Percentiles rank a stretch among this genome's conserved stretches.
These are phyloP conservation scores for Rhynchonycteris naso DNA, from an alignment of 2,797 vertebrate genomes.

Conservation along the genomic window DNA sequence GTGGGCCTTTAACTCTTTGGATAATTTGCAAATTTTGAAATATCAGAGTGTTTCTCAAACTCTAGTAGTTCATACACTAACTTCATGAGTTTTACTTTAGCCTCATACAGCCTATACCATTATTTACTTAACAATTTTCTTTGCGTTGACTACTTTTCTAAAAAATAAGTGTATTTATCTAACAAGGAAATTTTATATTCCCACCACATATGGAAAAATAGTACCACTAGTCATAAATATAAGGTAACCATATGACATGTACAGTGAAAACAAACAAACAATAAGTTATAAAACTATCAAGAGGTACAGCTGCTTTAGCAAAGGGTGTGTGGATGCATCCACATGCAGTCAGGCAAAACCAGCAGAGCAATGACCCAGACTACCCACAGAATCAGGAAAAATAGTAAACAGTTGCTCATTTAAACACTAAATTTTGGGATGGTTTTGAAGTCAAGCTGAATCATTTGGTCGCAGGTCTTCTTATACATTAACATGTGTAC, in stretches of 20 bases:
- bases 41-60: background rate
- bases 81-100: background rate
- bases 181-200: background rate
- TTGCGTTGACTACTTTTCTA: background rate
- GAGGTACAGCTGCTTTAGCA: background rate
- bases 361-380: background rate
- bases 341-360: background rate
- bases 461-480: background rate
- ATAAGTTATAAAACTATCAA: background rate
- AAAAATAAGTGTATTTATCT: constrained; percentile 1
- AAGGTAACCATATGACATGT: background rate
- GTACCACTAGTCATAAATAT: background rate
- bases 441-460: background rate
- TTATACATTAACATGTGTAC: background rate
- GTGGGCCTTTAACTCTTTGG: background rate
- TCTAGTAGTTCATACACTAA: background rate
- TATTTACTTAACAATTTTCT: constrained; percentile 13
- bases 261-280: background rate
- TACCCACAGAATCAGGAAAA: background rate
- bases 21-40: constrained; percentile 21
- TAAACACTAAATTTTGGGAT: background rate
- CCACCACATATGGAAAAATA: background rate
- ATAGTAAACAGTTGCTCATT: background rate
- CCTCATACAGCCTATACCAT: background rate
- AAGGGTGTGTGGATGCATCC: background rate